Percentiles rank a stretch among this genome's conserved stretches.
phyloP scores from a whole-genome alignment of 2,113 vertebrate species.

The Amblyopsis rosae region DNA sequence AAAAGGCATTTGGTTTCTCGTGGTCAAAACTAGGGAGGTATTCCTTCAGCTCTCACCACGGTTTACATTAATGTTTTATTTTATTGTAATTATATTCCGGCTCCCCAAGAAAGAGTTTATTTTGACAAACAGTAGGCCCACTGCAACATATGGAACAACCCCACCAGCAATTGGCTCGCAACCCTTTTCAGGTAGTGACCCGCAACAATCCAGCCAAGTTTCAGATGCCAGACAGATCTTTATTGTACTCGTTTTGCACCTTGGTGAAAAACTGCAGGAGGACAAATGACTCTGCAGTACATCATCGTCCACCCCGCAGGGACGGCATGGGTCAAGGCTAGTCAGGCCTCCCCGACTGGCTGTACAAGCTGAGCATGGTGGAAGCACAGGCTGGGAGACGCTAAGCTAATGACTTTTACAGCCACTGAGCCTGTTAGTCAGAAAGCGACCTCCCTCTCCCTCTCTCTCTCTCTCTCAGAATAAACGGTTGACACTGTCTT shows the following conservation, averaged over 20 bases:
- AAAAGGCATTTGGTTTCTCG: not conserved
- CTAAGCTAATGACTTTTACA: constrained; percentile 53
- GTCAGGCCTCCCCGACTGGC: constrained; percentile 33
- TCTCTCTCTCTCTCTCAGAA: not conserved
- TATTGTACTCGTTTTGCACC: not conserved
- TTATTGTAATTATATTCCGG: not conserved
- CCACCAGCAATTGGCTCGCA: constrained; percentile 10
- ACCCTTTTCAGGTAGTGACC: constrained; percentile 6
- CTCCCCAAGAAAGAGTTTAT: constrained; percentile 5
- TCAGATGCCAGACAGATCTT: not conserved
- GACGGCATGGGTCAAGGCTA: constrained; percentile 26
- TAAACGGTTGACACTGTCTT: not conserved
- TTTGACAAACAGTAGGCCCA: not conserved
- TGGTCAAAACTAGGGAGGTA: constrained; percentile 6
- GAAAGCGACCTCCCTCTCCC: not conserved
- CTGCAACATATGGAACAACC: constrained; percentile 12
- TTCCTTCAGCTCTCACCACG: constrained; percentile 1
- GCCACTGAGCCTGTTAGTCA: constrained; percentile 20
- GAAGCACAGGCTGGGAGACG: constrained; percentile 25
- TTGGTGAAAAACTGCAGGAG: not conserved
- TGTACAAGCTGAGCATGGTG: constrained; percentile 31
- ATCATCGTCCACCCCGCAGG: not conserved
- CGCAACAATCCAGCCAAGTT: not conserved
- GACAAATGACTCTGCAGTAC: not conserved
- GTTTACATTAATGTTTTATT: not conserved